phyloP scores from a whole-genome alignment of 1,140 invertebrate genomes.

The Plutomurus gul region DNA sequence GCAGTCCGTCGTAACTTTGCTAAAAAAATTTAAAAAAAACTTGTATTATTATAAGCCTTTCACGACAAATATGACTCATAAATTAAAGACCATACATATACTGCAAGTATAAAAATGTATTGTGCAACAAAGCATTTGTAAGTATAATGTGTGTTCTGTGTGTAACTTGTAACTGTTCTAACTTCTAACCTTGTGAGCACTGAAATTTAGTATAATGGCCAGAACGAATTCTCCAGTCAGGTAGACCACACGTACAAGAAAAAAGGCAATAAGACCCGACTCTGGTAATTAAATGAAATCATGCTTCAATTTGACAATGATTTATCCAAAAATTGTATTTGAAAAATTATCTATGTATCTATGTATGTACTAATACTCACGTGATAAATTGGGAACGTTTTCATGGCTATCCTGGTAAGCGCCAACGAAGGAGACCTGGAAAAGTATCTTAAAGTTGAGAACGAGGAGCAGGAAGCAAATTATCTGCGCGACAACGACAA shows the following conservation, averaged over 20 bases:
- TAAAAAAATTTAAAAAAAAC: not conserved
- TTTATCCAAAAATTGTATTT: no score
- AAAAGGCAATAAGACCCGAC: slow-evolving; percentile 11
- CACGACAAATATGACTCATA: no score
- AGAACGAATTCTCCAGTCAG: slow-evolving; percentile 31
- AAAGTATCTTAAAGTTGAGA: slow-evolving; percentile 26
- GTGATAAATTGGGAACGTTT: no score
- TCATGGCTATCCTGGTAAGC: not conserved
- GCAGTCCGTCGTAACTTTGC: slow-evolving; percentile 29
- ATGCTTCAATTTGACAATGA: no score
- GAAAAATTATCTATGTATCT: no score
- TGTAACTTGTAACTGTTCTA: no score
- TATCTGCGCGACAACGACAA: not conserved
- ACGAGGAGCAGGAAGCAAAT: not conserved
- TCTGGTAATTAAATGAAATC: not conserved
- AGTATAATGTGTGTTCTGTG: no score
- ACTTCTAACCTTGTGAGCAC: slow-evolving; percentile 32
- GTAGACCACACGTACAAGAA: slow-evolving; percentile 35
- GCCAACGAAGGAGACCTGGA: not conserved
- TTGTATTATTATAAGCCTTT: not conserved
- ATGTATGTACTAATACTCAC: no score
- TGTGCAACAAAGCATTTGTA: no score
- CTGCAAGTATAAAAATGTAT: no score
- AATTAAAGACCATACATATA: no score
- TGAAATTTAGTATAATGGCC: slow-evolving; percentile 30